Conservation (phyloP, 2,888 invertebrate species). For the Amitus sp. region DNA sequence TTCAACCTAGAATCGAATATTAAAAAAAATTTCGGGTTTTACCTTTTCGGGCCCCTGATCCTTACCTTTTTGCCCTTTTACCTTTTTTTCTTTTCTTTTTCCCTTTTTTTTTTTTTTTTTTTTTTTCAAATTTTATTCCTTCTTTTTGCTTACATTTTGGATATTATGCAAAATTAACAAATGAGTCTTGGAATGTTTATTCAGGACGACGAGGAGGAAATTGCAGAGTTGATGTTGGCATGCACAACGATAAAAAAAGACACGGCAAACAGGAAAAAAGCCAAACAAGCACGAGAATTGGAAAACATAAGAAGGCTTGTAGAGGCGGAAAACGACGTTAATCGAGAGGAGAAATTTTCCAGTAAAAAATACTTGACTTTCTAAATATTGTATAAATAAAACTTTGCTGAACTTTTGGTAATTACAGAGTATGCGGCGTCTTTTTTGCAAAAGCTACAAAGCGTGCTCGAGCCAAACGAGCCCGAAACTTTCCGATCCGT, state of each 20-base stretch:
- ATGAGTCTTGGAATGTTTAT: constrained; percentile 27
- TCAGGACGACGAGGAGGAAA: constrained; percentile 70
- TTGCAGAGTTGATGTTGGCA: constrained; percentile 70
- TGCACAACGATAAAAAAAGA: constrained; percentile 67
- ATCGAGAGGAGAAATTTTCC: constrained; percentile 67
- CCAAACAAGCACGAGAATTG: constrained; percentile 68
- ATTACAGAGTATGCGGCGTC: constrained; percentile 58
- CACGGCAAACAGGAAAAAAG: constrained; percentile 65
- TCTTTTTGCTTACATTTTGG: too few relatives aligned
- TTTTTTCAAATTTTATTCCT: too few relatives aligned
- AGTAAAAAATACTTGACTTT: constrained; percentile 58
- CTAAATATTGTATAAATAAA: background rate
- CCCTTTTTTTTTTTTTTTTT: too few relatives aligned
- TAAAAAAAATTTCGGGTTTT: too few relatives aligned
- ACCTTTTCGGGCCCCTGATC: too few relatives aligned
- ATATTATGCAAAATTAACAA: too few relatives aligned
- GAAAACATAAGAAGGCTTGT: constrained; percentile 68
- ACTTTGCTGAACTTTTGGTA: background rate
- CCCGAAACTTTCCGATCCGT: constrained; percentile 52
- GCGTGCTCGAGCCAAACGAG: constrained; percentile 49
- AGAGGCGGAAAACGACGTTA: constrained; percentile 66
- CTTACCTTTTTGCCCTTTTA: too few relatives aligned
- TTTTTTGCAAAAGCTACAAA: constrained; percentile 57
- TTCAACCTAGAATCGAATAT: too few relatives aligned
- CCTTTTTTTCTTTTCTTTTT: too few relatives aligned